Conservation (phyloP, 1,140 invertebrate species). For the Trichonephila inaurata region DNA sequence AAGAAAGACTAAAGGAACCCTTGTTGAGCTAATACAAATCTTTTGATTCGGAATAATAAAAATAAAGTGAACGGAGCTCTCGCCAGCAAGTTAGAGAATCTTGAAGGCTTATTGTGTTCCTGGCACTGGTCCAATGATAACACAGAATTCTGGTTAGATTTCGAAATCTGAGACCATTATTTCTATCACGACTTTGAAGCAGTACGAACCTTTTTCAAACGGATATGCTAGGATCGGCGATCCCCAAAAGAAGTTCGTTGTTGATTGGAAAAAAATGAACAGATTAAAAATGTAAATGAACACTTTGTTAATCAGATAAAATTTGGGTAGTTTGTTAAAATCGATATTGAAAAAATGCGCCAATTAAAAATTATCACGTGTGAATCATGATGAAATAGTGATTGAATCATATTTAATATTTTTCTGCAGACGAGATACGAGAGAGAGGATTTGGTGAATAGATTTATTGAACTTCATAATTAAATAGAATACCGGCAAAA, state of each 20-base stretch:
- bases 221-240: conserved; percentile 4
- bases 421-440: too few species aligned
- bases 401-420: too few species aligned
- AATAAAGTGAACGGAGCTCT: not conserved
- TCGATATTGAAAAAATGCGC: not conserved
- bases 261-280: not conserved
- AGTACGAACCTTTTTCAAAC: conserved; percentile 42
- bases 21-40: conserved; percentile 42
- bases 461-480: too few species aligned
- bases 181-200: conserved; percentile 53
- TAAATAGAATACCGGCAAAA: too few species aligned
- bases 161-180: conserved; percentile 51
- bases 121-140: conserved; percentile 49
- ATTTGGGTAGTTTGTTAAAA: not conserved
- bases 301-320: not conserved
- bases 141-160: conserved; percentile 26
- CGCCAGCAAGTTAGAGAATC: not conserved
- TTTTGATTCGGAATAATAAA: conserved; percentile 52
- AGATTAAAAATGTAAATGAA: not conserved
- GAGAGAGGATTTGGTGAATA: too few species aligned
- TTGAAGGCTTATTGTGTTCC: conserved; percentile 46
- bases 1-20: not conserved
- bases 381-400: too few species aligned
- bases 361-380: too few species aligned
- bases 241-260: not conserved